Conservation (phyloP, 2,888 invertebrate genomes). For the Xestobium rufovillosum region DNA sequence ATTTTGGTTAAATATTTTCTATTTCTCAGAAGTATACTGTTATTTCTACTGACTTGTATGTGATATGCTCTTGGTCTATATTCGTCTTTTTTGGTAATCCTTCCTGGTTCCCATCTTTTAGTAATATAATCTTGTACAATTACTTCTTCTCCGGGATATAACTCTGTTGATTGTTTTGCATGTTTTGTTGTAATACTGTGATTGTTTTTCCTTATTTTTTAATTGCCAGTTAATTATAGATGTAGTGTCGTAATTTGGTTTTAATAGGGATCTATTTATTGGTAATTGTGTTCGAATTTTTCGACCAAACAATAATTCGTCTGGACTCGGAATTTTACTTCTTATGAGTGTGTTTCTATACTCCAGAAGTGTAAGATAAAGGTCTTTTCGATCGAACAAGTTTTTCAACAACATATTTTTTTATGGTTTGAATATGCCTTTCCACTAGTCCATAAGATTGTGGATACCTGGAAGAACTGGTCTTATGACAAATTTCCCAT, state of each 20-base stretch:
- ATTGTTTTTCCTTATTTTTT: too few relatives aligned
- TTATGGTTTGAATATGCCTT: slow-evolving; percentile 22
- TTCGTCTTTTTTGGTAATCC: slow-evolving; percentile 8
- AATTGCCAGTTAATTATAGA: too few relatives aligned
- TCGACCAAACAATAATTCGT: slow-evolving; percentile 14
- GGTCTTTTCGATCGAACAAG: slow-evolving; percentile 7
- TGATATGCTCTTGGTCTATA: too few relatives aligned
- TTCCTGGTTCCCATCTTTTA: slow-evolving; percentile 4
- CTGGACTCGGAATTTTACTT: slow-evolving; percentile 7
- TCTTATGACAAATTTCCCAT: slow-evolving; percentile 21
- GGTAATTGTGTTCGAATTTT: slow-evolving; percentile 3
- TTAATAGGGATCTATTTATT: too few relatives aligned
- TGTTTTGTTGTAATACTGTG: slow-evolving; percentile 4
- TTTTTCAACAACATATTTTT: slow-evolving; percentile 18
- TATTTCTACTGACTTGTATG: too few relatives aligned
- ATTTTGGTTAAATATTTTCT: too few relatives aligned
- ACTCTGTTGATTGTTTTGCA: slow-evolving; percentile 6
- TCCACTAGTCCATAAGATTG: slow-evolving; percentile 22
- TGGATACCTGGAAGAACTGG: slow-evolving; percentile 18
- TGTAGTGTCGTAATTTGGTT: too few relatives aligned
- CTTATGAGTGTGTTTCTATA: slow-evolving; percentile 8
- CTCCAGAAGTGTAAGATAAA: slow-evolving; percentile 10
- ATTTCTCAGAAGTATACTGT: too few relatives aligned
- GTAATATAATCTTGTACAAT: too few relatives aligned
- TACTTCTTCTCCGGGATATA: slow-evolving; percentile 8